Base-by-base conservation (phyloP, 2,888 invertebrate genomes). In the Chrysolina americana region DNA sequence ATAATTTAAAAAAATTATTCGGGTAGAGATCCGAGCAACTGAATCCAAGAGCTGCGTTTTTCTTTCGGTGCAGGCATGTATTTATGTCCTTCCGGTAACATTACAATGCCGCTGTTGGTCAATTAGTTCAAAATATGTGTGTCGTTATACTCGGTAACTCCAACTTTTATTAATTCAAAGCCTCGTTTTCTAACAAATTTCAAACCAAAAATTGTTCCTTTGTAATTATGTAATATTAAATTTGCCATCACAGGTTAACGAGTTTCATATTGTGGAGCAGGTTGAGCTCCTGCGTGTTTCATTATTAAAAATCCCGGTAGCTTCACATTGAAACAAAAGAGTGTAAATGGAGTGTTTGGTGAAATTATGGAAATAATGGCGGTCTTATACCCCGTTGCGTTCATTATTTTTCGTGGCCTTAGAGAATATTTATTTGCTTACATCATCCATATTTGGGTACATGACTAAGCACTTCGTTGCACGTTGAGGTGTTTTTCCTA, bases 281-380 rank as follows among this genome's bases (percentile, higher is more conserved):
- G 36, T 59, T 59, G 59, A 59, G 11, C 59, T 59, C 36, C 59
- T n/a, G 59, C 59, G 36, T 28, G 36, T 59, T 59, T 36, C 59
- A 36, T 59, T 59, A 59, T 59, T 59, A 59, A 59, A 59, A 59
- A 59, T 59, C 17, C 59, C 59, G 59, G 59, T 59, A 59, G 36
- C 36, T 15, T 36, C 28, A 59, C 23, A 59, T 59, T 59, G 59
- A 59, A 36, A 59, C 59, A 59, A 59, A 59, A 59, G 28, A 13
- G 28, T 28, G 59, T 59, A 59, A 59, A 59, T 59, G 59, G 59
- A 28, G 28, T 28, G 17, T 36, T 53, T n/a, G 59, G 28, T 15
- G n/a, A 59, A 59, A 59, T 23, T 28, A 59, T 59, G 59, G 15
- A 59, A 59, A 23, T 59, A 36, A 59, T 59, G 59, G 59, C 59